Evolutionary conservation across 2,113 vertebrate genomes (phyloP).

Genomic region (Oxygymnocypris stewartii): DNA sequence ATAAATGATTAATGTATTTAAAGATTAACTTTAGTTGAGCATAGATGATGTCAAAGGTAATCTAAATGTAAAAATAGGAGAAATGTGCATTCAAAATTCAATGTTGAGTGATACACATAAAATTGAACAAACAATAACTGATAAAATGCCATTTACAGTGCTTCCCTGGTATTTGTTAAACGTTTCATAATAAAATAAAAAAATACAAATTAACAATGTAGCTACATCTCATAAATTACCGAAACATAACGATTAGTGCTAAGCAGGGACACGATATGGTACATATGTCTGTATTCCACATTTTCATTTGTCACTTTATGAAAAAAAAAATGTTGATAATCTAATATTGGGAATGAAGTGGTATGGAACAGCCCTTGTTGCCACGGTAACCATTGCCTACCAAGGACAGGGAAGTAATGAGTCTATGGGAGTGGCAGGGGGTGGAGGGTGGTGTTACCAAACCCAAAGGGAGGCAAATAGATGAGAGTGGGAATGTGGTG

Average conservation of each 20-base stretch:
- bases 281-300: neutral
- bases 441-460: slow-evolving; percentile 47
- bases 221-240: neutral
- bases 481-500: slow-evolving; percentile 4
- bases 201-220: neutral
- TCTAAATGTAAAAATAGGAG: neutral
- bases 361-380: slow-evolving; percentile 64
- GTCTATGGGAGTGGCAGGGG: slow-evolving; percentile 56
- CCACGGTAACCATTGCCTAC: slow-evolving; percentile 68
- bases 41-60: neutral
- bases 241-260: neutral
- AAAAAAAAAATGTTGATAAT: slow-evolving; percentile 48
- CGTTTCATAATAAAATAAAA: too few species aligned
- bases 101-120: neutral
- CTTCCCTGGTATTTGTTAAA: neutral
- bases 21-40: neutral
- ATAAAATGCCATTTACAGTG: too few species aligned
- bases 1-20: neutral
- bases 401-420: slow-evolving; percentile 62
- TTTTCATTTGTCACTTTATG: slow-evolving; percentile 38
- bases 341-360: slow-evolving; percentile 35
- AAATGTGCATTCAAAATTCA: neutral
- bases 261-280: neutral
- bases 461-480: slow-evolving; percentile 30
- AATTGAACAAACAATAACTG: neutral